Base-by-base conservation (phyloP, 37 sponge, comb jelly and placozoan species). In the Aplysina aerophoba region DNA sequence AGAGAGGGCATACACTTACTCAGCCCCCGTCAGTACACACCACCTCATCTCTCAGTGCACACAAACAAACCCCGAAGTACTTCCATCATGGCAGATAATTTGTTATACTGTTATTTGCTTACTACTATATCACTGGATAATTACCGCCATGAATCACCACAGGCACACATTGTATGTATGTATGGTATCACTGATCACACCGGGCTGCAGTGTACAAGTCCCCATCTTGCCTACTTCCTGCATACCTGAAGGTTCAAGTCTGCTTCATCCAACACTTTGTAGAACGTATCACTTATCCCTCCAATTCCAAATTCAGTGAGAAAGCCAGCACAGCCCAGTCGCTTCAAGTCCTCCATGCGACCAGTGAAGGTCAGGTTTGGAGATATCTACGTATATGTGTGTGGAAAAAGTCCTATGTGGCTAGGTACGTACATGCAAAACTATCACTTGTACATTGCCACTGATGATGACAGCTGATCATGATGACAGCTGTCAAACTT, bases 301-400 rank as follows among this genome's bases (percentile, higher is more conserved):
- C 39, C 50, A 57, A 79, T 78, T 21, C 69, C 38, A 58, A 41
- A 79, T 55, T 88, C 92, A 21, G 68, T 81, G 50, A 59, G 57
- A 30, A 72, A 79, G 50, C 92, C 88, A 35, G 78, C 92, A 88
- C 92, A 95, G 19, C 83, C 22, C 19, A 95, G 82, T 81, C 88
- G 81, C 80, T 90, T 69, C 27, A 90, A 68, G 64, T 95, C 92
- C 36, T 66, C 69, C 54, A 84, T 66, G 44, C 88, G 54, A 37
- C 68, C 86, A 39, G 28, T 21, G 50, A 95, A 92, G 54, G 81
- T 60, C 11, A 84, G 75, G 12, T 72, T 60, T 21, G 73, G 61
- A 55, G 62, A 59, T 33, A 91, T 63, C 92, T 91, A 61, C 33
- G 27, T 6, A 79, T 27, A 74, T 30, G 40, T 36, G 35, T 31